Evolutionary conservation across 2,797 vertebrate genomes (phyloP).

Genomic region (Crax fasciolata): DNA sequence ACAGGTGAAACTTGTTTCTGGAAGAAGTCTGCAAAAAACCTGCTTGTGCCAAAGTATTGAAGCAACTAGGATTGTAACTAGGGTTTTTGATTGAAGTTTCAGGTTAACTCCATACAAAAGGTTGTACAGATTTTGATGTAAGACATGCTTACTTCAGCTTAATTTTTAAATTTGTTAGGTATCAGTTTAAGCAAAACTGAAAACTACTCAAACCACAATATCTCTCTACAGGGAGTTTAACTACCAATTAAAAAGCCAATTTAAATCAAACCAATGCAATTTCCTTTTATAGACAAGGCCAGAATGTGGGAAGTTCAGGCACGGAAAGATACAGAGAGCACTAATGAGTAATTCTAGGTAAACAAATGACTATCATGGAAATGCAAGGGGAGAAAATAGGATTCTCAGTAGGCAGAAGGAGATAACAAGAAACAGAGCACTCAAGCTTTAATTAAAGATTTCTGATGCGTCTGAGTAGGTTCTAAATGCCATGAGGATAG

Average conservation of each 20-base stretch:
- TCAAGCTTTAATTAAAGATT: conserved; percentile 75
- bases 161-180: neutral
- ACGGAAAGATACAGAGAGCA: conserved; percentile 36
- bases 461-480: conserved; percentile 32
- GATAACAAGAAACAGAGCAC: conserved; percentile 44
- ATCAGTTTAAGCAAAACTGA: conserved; percentile 47
- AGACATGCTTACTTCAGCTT: conserved; percentile 15
- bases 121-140: neutral
- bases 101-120: neutral
- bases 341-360: conserved; percentile 54
- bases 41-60: neutral
- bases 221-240: conserved; percentile 10
- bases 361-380: conserved; percentile 50
- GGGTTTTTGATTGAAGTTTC: neutral
- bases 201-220: neutral
- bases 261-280: conserved; percentile 53
- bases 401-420: conserved; percentile 21
- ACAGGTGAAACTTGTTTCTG: neutral
- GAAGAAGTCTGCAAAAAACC: neutral
- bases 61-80: neutral
- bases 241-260: conserved; percentile 59
- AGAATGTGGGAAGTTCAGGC: conserved; percentile 28
- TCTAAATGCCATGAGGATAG: conserved; percentile 21
- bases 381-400: conserved; percentile 34
- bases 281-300: conserved; percentile 29